These are phyloP conservation scores for Intellagama lesueurii DNA, from an alignment of 2,797 vertebrate genomes.

Conservation along the genomic window DNA sequence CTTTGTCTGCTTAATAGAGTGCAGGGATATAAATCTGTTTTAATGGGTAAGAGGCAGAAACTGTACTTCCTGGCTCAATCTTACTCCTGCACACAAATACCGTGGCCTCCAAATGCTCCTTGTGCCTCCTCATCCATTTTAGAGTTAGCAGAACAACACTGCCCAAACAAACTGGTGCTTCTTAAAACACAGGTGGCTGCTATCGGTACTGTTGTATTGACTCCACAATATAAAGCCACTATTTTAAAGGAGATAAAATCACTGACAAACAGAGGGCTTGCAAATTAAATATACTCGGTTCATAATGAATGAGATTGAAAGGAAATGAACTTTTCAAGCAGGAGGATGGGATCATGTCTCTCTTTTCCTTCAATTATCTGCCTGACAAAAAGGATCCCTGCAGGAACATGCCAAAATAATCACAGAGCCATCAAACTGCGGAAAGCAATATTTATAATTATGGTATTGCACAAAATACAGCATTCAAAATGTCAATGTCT, in stretches of 20 bases:
- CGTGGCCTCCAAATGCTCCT: background rate
- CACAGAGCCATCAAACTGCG: background rate
- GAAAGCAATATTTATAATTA: background rate
- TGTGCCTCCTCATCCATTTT: too few relatives aligned
- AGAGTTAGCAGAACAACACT: background rate
- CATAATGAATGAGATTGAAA: too few relatives aligned
- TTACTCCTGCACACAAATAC: background rate
- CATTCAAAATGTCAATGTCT: background rate
- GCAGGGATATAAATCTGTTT: background rate
- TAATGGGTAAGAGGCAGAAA: background rate
- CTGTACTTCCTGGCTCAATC: background rate
- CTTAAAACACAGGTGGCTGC: background rate
- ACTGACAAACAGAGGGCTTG: background rate
- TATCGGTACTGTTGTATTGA: background rate
- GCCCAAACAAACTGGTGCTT: background rate
- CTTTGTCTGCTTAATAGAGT: background rate
- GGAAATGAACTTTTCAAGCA: background rate
- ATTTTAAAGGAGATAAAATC: background rate
- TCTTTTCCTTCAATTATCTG: too few relatives aligned
- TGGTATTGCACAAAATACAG: background rate
- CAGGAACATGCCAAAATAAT: background rate
- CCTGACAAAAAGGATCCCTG: background rate
- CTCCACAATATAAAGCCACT: background rate
- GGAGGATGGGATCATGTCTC: too few relatives aligned
- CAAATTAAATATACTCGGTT: background rate